Evolutionary conservation across 2,113 vertebrate genomes (phyloP).

Genomic region (Varanus komodoensis): DNA sequence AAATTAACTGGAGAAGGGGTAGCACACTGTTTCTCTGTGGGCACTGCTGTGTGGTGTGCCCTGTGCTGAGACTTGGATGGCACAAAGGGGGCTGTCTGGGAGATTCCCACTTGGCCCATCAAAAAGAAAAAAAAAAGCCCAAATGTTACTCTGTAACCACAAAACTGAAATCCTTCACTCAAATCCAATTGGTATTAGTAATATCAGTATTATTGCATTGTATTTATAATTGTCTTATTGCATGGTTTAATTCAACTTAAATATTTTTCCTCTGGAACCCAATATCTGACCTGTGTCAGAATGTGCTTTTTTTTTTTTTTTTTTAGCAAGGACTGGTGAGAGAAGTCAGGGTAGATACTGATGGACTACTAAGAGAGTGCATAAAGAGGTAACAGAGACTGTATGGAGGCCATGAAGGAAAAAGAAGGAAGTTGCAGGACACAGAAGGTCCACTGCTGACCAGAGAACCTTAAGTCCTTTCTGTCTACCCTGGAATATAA

Average conservation of each 20-base stretch:
- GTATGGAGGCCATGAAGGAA: background rate
- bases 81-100: background rate
- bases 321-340: background rate
- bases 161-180: background rate
- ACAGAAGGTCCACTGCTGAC: background rate
- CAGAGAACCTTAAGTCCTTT: background rate
- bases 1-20: background rate
- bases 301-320: too few species aligned
- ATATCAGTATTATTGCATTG: too few species aligned
- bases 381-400: background rate
- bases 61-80: background rate
- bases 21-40: background rate
- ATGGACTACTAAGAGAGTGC: background rate
- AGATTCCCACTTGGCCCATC: background rate
- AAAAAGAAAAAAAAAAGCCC: background rate
- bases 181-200: background rate
- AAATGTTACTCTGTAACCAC: background rate
- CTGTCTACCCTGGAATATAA: background rate
- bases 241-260: background rate
- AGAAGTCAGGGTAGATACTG: background rate
- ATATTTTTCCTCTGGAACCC: background rate
- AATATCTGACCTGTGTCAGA: background rate
- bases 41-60: background rate
- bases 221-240: background rate
- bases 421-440: background rate